Evolutionary conservation across 2,888 invertebrate genomes (phyloP), one percentile per base, ranked within the genome.

Genomic region (Gibbula magus): DNA sequence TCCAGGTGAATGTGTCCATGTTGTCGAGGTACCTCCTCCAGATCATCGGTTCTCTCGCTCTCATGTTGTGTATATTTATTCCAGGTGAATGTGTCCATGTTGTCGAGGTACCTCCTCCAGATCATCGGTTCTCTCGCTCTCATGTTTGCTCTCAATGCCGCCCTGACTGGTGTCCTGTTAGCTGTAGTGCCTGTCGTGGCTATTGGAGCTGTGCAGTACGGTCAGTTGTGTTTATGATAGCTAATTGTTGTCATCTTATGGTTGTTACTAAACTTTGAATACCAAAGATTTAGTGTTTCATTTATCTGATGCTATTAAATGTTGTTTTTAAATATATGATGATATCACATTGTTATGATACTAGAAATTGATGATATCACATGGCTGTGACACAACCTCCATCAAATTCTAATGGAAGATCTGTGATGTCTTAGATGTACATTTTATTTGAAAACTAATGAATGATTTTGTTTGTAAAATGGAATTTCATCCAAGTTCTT

Each of bases 1-100:
- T 86, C n/a, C 87, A 91, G 91, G 90, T 91, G 25, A 92, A 92
- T 80, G 80, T 92, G 56, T 92, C 92, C 7, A 92, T 92, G 92
- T 83, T 92, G 84, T 76, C 83, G 2, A 81, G 92, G 51, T 88
- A 91, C 82, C 13, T 88, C 3, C 85, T 92, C 13, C 91, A 91
- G 83, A 90, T 92, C 83, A 79, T 91, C 75, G 92, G 92, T 18
- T 92, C 92, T 5, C 78, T 92, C 13, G 87, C 83, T 0, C 84
- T 92, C 22, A 92, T 92, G 92, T 91, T 92, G 10, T 45, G 4
- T 75, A 35, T 75, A 2, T 80, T 53, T 79, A 39, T 86, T 86
- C 18, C 87, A 92, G 92, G 90, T 91, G 29, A 92, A 92, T 80
- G 80, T 92, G 56, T 92, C 92, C 7, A 92, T 92, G 92, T 84